Conservation (phyloP, 2,888 invertebrate genomes). For the Hanleya hanleyi region DNA sequence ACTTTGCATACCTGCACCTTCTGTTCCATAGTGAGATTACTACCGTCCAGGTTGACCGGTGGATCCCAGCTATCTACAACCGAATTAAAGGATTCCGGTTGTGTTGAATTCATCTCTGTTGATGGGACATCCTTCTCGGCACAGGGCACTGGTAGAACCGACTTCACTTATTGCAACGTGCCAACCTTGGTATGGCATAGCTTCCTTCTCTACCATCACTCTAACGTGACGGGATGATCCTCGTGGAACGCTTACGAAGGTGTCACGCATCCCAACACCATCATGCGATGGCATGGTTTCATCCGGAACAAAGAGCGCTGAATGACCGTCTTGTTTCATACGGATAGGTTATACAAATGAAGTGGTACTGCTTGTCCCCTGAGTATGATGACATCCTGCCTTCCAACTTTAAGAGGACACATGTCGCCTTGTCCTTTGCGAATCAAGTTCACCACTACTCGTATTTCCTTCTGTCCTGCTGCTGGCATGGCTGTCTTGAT, state of each 20-base stretch:
- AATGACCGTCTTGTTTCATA: neutral
- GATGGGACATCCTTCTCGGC: neutral
- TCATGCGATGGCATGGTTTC: neutral
- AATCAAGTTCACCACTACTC: neutral
- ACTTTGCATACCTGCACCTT: conserved; percentile 19
- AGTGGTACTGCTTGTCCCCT: no score
- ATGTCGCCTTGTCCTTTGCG: neutral
- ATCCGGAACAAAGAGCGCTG: neutral
- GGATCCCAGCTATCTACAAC: conserved; percentile 24
- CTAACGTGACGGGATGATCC: neutral
- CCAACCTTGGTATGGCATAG: neutral
- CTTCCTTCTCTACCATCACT: conserved; percentile 1
- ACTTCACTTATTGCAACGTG: neutral
- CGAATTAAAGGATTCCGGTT: neutral
- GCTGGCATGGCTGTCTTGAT: neutral
- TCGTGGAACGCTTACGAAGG: neutral
- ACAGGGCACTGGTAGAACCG: neutral
- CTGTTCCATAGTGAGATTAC: conserved; percentile 20
- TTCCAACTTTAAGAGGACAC: neutral
- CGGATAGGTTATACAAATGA: neutral
- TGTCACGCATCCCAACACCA: no score
- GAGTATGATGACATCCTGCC: conserved; percentile 3
- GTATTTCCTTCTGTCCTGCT: neutral
- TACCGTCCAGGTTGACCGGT: conserved; percentile 18
- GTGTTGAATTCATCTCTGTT: neutral